Conservation (phyloP, 2,797 vertebrate species). For the Pitangus sulphuratus region DNA sequence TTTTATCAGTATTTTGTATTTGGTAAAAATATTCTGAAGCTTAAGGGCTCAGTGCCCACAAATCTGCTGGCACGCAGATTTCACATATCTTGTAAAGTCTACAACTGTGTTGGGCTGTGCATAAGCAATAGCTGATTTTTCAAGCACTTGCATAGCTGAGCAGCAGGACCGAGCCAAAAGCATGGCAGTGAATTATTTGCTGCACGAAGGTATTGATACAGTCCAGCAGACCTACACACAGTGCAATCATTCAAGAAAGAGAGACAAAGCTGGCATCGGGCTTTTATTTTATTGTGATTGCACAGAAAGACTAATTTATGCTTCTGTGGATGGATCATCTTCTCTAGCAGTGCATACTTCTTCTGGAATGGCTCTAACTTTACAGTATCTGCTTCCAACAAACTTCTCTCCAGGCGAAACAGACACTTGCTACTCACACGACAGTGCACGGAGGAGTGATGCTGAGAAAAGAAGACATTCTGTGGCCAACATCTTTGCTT, state of each 20-base stretch:
- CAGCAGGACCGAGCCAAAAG: not conserved
- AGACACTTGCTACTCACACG: constrained; percentile 47
- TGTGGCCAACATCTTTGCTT: constrained; percentile 58
- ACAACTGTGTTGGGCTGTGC: not conserved
- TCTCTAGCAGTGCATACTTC: not conserved
- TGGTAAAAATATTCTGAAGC: constrained; percentile 40
- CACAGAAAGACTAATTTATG: constrained; percentile 18
- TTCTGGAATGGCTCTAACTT: constrained; percentile 45
- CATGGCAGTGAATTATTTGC: not conserved
- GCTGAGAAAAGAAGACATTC: constrained; percentile 58
- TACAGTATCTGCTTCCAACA: constrained; percentile 53
- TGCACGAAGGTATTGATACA: not conserved
- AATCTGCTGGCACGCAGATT: constrained; percentile 18
- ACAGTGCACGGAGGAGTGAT: not conserved
- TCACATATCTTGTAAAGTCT: constrained; percentile 6
- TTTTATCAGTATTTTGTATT: constrained; percentile 47
- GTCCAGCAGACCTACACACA: not conserved
- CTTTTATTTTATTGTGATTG: constrained; percentile 17
- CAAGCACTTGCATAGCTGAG: constrained; percentile 15
- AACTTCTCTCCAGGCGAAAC: constrained; percentile 59
- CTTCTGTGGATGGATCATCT: constrained; percentile 31
- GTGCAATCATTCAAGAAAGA: not conserved
- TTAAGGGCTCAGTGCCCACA: constrained; percentile 56
- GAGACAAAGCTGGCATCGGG: not conserved
- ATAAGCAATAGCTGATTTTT: constrained; percentile 20